Base-by-base conservation (phyloP, 2,888 invertebrate species). In the Drosophila maculinotata region DNA sequence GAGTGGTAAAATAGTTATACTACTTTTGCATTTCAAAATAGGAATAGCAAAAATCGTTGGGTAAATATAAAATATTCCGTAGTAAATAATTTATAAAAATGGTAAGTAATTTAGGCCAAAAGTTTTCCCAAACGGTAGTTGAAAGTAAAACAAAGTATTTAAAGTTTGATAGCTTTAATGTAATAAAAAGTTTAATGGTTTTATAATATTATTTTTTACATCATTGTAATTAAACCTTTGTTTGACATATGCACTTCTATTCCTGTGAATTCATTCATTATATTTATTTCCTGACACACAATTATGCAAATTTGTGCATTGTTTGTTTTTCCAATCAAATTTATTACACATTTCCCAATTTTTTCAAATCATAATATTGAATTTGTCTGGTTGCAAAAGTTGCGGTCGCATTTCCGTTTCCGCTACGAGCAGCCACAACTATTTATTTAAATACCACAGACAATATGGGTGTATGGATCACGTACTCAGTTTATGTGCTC, bases 371-470 rank as follows among this genome's bases (percentile, higher is more conserved):
- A 64, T 26, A 17, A 51, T 60, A 58, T 63, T 41, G 36, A 54
- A 63, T 58, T 76, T 56, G 71, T 52, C 33, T 58, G 57, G 20
- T 3, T 68, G 42, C 44, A 35, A 54, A 51, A 33, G 59, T 68
- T 77, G 66, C 42, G 69, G 69, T 66, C 54, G 64, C 67, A 67
- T 74, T 79, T 81, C 86, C 80, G 80, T 36, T 86, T 83, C 83
- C 79, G 77, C 10, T 60, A 30, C n/a, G 44, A 39, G 36, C 44
- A 33, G 49, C 65, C 54, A 26, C 79, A 66, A 48, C 45, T 59
- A 39, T 63, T 72, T 59, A 57, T 69, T 31, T 52, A 56, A 54
- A 64, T 59, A 64, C 26, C 20, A n/a, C 17, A 49, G 26, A 45
- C 42, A 45, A 52, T 33, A 26, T 39, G 8, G 30, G 25, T 25